A percentile compares a stretch with the other conserved stretches of the same genome.
Evolutionary conservation across 2,797 vertebrate species (phyloP).

Genomic region (Lepidocolaptes lacrymiger): DNA sequence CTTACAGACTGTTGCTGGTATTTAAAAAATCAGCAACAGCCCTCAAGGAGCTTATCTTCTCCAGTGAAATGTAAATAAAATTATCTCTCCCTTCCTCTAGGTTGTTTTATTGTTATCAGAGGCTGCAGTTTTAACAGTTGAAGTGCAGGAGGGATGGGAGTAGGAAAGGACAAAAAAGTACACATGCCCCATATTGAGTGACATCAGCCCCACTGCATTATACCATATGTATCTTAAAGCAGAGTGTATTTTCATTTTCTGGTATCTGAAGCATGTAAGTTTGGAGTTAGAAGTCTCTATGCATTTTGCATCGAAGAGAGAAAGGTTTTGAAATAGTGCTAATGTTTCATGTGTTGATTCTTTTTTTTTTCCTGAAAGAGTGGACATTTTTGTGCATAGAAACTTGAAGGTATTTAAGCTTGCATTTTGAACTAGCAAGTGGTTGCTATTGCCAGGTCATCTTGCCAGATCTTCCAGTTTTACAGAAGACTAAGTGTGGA

Average conservation of each 20-base stretch:
- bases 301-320: not conserved
- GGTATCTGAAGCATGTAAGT: not conserved
- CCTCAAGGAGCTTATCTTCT: not conserved
- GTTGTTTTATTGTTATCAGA: not conserved
- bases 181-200: rapidly evolving
- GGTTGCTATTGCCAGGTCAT: not conserved
- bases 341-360: not conserved
- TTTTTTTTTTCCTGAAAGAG: not conserved
- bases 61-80: not conserved
- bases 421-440: not conserved
- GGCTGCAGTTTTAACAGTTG: not conserved
- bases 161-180: not conserved
- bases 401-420: not conserved
- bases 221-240: not conserved
- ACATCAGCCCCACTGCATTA: not conserved
- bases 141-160: not conserved
- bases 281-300: not conserved
- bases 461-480: conserved; percentile 8
- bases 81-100: not conserved
- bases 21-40: not conserved
- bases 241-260: not conserved
- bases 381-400: not conserved
- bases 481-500: not conserved
- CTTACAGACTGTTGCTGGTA: not conserved
- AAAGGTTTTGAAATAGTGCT: not conserved